These are phyloP conservation scores for Chloebia gouldiae DNA, from an alignment of 2,113 vertebrate genomes.

Conservation along the genomic window DNA sequence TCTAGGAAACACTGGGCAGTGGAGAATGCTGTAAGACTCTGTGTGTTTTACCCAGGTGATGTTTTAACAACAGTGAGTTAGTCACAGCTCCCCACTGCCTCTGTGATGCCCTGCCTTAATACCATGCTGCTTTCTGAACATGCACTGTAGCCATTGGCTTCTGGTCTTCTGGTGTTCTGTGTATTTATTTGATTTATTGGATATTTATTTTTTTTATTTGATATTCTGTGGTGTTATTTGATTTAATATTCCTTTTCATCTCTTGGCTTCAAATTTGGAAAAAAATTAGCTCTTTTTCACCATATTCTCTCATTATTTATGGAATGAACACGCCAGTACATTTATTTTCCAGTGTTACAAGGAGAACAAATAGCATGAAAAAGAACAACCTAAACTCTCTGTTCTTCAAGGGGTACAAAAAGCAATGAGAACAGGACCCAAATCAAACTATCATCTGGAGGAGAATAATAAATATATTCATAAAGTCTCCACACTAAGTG, in stretches of 20 bases:
- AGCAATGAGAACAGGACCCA: not conserved
- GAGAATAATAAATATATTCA: not conserved
- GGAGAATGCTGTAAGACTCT: not conserved
- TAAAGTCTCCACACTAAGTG: not conserved
- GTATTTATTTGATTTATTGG: not conserved
- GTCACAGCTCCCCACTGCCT: fast-evolving
- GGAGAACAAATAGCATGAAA: not conserved
- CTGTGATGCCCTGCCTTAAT: not conserved
- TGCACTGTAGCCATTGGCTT: not conserved
- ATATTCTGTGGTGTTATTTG: not conserved
- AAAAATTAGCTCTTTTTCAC: not conserved
- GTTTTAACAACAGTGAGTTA: not conserved
- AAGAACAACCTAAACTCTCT: not conserved
- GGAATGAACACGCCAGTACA: not conserved
- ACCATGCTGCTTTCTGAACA: not conserved
- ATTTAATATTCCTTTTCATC: not conserved
- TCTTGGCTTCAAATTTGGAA: not conserved
- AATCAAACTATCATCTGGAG: not conserved
- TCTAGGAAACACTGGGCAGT: not conserved
- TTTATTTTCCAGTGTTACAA: not conserved
- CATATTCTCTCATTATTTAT: not conserved
- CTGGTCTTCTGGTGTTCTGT: not conserved
- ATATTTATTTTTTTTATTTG: not conserved
- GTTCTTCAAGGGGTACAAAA: not conserved
- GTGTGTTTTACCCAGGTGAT: not conserved